A percentile compares a stretch with the other conserved stretches of the same genome.
phyloP scores from a whole-genome alignment of 2,797 vertebrate genomes.

The Cossypha caffra region DNA sequence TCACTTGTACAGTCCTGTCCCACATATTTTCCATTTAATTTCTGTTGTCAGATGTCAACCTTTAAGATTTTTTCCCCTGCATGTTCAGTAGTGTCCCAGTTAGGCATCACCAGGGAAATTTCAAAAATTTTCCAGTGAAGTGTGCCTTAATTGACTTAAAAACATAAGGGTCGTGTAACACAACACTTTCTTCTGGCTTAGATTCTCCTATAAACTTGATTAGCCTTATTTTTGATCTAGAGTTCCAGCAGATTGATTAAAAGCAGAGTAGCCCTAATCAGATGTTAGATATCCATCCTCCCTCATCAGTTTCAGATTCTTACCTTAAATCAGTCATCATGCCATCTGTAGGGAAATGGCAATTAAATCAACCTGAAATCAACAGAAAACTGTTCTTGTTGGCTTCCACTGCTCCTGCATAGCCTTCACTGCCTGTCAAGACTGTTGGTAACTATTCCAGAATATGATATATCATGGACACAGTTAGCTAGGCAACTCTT shows the following conservation, averaged over 20 bases:
- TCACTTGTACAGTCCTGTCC: not conserved
- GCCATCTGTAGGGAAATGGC: not conserved
- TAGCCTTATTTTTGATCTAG: not conserved
- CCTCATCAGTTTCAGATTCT: not conserved
- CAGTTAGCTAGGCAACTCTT: not conserved
- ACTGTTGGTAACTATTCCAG: not conserved
- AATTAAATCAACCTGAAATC: not conserved
- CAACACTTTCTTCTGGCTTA: not conserved
- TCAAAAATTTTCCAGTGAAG: not conserved
- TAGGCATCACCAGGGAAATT: not conserved
- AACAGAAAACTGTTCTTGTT: not conserved
- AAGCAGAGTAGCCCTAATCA: not conserved
- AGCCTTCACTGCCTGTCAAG: not conserved
- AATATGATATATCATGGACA: not conserved
- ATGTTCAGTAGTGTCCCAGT: not conserved
- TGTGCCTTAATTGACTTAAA: not conserved
- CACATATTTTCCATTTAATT: conserved; percentile 36
- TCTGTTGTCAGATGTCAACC: conserved; percentile 7
- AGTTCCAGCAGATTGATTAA: not conserved
- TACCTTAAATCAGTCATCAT: not conserved
- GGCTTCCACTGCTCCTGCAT: not conserved
- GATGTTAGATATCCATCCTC: not conserved
- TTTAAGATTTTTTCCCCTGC: not conserved
- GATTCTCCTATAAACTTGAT: not conserved
- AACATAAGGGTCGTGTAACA: not conserved